Evolutionary conservation across 2,888 invertebrate species (phyloP).

Genomic region (Nyleta sp.): DNA sequence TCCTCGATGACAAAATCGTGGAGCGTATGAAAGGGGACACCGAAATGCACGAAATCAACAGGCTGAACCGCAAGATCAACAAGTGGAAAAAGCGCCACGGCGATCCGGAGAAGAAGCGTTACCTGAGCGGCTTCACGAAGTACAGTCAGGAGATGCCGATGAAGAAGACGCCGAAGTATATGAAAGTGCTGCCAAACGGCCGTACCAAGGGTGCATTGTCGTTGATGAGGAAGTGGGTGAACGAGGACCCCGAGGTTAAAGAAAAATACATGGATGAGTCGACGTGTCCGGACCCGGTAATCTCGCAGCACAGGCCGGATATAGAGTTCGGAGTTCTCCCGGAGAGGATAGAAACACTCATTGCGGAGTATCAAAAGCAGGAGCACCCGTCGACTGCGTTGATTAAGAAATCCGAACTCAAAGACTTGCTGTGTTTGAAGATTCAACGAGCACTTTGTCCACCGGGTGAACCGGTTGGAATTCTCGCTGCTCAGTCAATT

Average conservation of each 20-base stretch:
- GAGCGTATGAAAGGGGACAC: slow-evolving; percentile 85
- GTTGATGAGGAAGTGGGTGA: slow-evolving; percentile 87
- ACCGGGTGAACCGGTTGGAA: slow-evolving; percentile 98
- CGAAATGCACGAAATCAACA: slow-evolving; percentile 83
- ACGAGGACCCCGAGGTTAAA: slow-evolving; percentile 85
- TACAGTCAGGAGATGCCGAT: slow-evolving; percentile 83
- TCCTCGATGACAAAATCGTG: slow-evolving; percentile 85
- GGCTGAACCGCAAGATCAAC: slow-evolving; percentile 85
- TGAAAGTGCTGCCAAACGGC: slow-evolving; percentile 83
- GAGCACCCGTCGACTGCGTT: slow-evolving; percentile 24
- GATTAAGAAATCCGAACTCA: slow-evolving; percentile 82
- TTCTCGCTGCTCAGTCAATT: slow-evolving; percentile 98
- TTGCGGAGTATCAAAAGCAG: slow-evolving; percentile 85
- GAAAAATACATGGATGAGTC: slow-evolving; percentile 83
- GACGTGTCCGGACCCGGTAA: slow-evolving; percentile 89
- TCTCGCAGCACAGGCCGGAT: slow-evolving; percentile 88
- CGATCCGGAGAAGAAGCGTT: slow-evolving; percentile 81
- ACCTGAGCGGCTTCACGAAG: slow-evolving; percentile 85
- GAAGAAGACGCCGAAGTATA: slow-evolving; percentile 73
- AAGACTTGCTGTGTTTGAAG: slow-evolving; percentile 90
- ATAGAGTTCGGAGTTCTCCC: slow-evolving; percentile 92
- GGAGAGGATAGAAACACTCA: slow-evolving; percentile 89
- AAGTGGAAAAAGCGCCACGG: slow-evolving; percentile 86
- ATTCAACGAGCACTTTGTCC: slow-evolving; percentile 89
- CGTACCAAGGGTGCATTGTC: slow-evolving; percentile 85